Conservation (phyloP, 2,888 invertebrate genomes). For the Coenonympha glycerion region DNA sequence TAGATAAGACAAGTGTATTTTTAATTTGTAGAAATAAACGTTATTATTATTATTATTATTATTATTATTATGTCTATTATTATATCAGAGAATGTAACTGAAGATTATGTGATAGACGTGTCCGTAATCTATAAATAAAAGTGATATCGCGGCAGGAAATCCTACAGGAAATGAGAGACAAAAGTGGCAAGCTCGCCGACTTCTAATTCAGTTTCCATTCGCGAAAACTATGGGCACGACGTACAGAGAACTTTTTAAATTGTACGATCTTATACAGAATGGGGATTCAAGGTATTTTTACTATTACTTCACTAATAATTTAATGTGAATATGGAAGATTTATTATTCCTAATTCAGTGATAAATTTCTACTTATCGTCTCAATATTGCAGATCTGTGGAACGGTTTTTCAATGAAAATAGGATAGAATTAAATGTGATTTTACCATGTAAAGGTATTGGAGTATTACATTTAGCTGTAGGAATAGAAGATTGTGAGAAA, state of each 20-base stretch:
- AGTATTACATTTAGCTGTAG: constrained; percentile 85
- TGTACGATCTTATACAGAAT: constrained; percentile 80
- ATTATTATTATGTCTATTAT: constrained; percentile 6
- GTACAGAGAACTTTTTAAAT: constrained; percentile 66
- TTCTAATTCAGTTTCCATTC: constrained; percentile 41
- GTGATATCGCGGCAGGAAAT: constrained; percentile 52
- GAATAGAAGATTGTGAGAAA: constrained; percentile 79
- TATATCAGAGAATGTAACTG: constrained; percentile 10
- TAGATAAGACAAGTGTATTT: too few species aligned
- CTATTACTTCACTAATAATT: constrained; percentile 3
- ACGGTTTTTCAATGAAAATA: constrained; percentile 53
- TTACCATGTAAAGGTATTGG: constrained; percentile 83
- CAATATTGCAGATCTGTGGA: constrained; percentile 60
- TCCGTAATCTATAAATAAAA: constrained; percentile 37
- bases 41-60: too few species aligned
- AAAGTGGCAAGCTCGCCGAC: constrained; percentile 48
- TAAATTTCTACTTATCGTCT: constrained; percentile 7
- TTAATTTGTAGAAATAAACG: too few species aligned
- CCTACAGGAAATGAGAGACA: constrained; percentile 60
- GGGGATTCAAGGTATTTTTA: constrained; percentile 73
- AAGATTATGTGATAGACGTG: constrained; percentile 19
- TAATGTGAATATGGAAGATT: not conserved
- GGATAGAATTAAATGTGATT: constrained; percentile 81
- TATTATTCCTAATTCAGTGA: constrained; percentile 12
- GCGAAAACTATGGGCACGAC: constrained; percentile 57